Evolutionary conservation across 2,888 invertebrate genomes (phyloP).

Genomic region (Folsomia candida): DNA sequence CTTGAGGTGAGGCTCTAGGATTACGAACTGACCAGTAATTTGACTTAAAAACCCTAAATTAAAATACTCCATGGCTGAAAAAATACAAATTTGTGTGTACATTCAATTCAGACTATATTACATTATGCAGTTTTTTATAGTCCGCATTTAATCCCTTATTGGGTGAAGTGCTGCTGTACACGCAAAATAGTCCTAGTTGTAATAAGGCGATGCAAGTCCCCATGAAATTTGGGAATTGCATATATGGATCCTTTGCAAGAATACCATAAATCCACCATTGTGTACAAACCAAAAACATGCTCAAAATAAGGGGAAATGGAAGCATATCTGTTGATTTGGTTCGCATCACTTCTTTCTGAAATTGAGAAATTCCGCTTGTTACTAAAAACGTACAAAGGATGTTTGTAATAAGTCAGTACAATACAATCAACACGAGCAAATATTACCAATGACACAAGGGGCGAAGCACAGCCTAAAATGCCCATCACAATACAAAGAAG

Average conservation of each 20-base stretch:
- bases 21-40: not conserved
- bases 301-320: constrained; percentile 82
- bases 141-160: not conserved
- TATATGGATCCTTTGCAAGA: constrained; percentile 70
- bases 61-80: not conserved
- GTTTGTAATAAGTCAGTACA: not conserved
- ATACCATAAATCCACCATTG: constrained; percentile 80
- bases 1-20: no score
- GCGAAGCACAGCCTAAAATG: constrained; percentile 54
- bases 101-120: not conserved
- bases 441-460: constrained; percentile 54
- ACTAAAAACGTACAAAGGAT: no score
- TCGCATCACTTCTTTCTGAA: constrained; percentile 71
- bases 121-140: not conserved
- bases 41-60: not conserved
- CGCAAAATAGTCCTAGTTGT: constrained; percentile 65
- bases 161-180: not conserved
- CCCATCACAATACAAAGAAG: constrained; percentile 53
- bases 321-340: constrained; percentile 80
- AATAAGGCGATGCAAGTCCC: constrained; percentile 53
- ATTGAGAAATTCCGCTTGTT: not conserved
- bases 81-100: not conserved
- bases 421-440: not conserved
- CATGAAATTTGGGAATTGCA: constrained; percentile 61
- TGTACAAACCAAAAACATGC: constrained; percentile 73